Evolutionary conservation across 2,888 invertebrate species (phyloP), one percentile per base, ranked within the genome.

Genomic region (Flexamia atlantica): DNA sequence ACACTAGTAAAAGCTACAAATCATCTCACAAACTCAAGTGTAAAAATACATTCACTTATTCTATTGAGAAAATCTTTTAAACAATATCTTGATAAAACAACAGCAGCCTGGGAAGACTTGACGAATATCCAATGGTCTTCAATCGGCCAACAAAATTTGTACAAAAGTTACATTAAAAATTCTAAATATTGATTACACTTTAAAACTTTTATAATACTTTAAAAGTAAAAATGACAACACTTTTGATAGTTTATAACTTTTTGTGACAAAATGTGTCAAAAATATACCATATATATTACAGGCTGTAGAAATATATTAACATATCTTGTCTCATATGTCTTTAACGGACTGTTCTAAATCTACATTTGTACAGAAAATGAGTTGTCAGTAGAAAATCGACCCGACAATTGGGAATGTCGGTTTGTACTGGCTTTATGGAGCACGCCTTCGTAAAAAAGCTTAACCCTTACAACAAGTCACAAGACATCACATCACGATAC

Each of bases 1-100:
- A 83, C 76, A 85, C 84, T 85, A 86, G 68, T 81, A 81, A 64
- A 82, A 82, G 82, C 82, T 82, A 82, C 82, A 81, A 81, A 81
- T 57, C 50, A 81, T 53, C 57, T 81, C 36, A 81, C 81, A 81
- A 82, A 81, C 81, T 81, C 36, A 81, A 81, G 68, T 81, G 81
- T 70, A 82, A 82, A 82, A 82, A 82, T 82, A 82, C 82, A 82
- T 68, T 70, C 70, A 70, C 82, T 82, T 82, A 82, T 42, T 68
- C 82, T 82, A 82, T 40, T 70, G 68, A 82, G 50, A 82, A 82
- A 25, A 70, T 60, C 64, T 53, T 64, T 57, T 82, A 28, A 72
- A 85, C 64, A 64, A 83, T 80, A 83, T 83, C 81, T 79, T 53
- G 70, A 83, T 57, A 83, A 85, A 83, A 86, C 84, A 85, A 84